phyloP scores from a whole-genome alignment of 2,113 vertebrate genomes.

The Cairina moschata region DNA sequence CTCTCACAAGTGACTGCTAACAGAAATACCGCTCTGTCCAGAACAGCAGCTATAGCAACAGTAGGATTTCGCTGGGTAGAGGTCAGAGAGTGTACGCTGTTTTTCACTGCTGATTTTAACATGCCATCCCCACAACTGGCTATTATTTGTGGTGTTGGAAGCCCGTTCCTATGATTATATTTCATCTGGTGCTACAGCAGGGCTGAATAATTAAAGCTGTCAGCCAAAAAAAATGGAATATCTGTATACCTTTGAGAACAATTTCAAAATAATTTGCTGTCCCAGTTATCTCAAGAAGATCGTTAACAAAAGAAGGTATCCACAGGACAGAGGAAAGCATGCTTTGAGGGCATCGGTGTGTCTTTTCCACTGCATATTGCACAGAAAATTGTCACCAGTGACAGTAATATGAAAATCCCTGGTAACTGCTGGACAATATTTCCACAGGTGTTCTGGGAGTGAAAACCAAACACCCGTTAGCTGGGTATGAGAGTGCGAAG shows the following conservation, averaged over 20 bases:
- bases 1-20: background rate
- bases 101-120: conserved; percentile 55
- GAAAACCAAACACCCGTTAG: background rate
- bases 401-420: background rate
- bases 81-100: conserved; percentile 28
- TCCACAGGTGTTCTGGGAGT: background rate
- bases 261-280: conserved; percentile 42
- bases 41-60: conserved; percentile 46
- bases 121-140: conserved; percentile 3
- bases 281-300: conserved; percentile 3
- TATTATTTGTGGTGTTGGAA: conserved; percentile 15
- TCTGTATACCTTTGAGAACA: conserved; percentile 31
- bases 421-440: background rate
- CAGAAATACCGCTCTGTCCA: background rate
- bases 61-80: conserved; percentile 10
- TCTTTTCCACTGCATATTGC: background rate
- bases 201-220: conserved; percentile 55
- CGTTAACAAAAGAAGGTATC: background rate
- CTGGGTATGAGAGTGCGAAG: background rate
- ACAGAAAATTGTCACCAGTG: background rate
- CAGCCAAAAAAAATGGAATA: conserved; percentile 17
- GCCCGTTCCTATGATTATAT: conserved; percentile 1
- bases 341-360: background rate
- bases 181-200: background rate
- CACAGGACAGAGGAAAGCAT: background rate